phyloP scores from a whole-genome alignment of 2,113 vertebrate species.

The Centropus bengalensis region DNA sequence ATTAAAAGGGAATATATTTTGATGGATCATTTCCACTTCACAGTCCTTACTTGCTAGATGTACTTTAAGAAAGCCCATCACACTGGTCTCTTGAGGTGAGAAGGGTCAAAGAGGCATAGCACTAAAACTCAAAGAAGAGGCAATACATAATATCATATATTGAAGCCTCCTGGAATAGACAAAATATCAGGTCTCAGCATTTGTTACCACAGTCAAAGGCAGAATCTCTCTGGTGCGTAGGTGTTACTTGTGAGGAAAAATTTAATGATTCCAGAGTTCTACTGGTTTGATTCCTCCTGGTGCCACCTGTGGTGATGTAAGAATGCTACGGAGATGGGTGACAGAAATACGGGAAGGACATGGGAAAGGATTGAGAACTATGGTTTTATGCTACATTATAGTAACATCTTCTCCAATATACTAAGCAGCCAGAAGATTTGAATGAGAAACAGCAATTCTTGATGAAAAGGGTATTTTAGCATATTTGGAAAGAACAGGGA shows the following conservation, averaged over 20 bases:
- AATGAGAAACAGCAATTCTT: no score
- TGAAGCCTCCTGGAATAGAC: background rate
- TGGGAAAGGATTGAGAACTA: no score
- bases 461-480: no score
- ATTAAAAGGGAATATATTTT: background rate
- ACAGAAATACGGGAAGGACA: no score
- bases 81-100: background rate
- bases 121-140: background rate
- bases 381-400: no score
- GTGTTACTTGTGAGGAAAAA: background rate
- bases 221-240: background rate
- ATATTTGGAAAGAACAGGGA: no score
- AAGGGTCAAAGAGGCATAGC: background rate
- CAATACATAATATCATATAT: background rate
- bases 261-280: background rate
- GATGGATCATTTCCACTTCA: background rate
- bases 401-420: no score
- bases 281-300: background rate
- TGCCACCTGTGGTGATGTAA: background rate
- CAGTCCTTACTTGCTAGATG: background rate
- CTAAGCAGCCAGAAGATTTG: no score
- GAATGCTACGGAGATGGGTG: background rate
- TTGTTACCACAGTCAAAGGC: background rate
- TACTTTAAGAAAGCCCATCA: background rate
- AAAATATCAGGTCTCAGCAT: background rate